Conservation (phyloP, 2,113 vertebrate genomes). For the Sinocyclocheilus rhinocerous region DNA sequence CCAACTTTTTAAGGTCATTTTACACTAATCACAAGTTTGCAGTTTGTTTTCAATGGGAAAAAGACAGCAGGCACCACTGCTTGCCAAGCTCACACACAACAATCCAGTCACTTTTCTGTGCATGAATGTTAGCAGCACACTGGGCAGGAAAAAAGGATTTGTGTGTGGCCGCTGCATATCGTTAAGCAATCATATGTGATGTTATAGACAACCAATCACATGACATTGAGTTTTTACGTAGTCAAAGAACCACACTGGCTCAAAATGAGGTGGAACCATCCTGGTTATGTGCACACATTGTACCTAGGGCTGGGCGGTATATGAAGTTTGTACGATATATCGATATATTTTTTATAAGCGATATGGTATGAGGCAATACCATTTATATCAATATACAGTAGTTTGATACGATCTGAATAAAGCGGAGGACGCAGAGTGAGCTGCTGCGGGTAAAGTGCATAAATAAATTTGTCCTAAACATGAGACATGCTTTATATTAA, state of each 20-base stretch:
- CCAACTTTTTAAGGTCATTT: not conserved
- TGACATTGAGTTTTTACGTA: not conserved
- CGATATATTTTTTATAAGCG: too few relatives aligned
- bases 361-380: too few relatives aligned
- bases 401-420: too few relatives aligned
- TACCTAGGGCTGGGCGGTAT: too few relatives aligned
- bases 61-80: not conserved
- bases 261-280: too few relatives aligned
- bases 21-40: not conserved
- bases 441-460: too few relatives aligned
- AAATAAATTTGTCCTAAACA: too few relatives aligned
- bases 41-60: not conserved
- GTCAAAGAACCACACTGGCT: not conserved
- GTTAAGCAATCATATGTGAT: not conserved
- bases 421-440: too few relatives aligned
- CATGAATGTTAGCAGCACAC: not conserved
- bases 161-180: not conserved
- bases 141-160: not conserved
- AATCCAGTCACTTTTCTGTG: not conserved
- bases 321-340: too few relatives aligned
- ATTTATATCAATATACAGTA: too few relatives aligned
- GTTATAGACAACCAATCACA: not conserved
- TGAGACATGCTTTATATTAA: too few relatives aligned
- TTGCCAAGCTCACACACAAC: not conserved
- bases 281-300: too few relatives aligned